phyloP scores from a whole-genome alignment of 2,888 invertebrate species.

The Magallana nippona region DNA sequence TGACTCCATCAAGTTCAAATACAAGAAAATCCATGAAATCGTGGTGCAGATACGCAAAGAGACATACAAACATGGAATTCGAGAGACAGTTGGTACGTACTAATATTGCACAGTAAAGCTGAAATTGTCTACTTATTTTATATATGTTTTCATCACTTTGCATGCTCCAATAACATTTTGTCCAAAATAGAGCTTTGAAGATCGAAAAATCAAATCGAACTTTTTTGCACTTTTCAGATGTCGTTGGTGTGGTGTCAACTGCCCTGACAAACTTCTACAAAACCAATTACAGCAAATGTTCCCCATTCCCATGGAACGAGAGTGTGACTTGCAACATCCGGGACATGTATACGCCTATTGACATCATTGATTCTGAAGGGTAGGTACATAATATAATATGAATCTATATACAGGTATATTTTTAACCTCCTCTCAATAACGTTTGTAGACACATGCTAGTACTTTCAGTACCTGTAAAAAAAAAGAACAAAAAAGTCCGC shows the following conservation, averaged over 20 bases:
- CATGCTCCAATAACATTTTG: too few relatives aligned
- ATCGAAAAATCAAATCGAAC: too few relatives aligned
- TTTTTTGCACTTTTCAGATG: conserved; percentile 57
- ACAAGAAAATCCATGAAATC: conserved; percentile 69
- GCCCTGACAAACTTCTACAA: conserved; percentile 62
- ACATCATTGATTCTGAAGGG: conserved; percentile 73
- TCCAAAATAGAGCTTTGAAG: too few relatives aligned
- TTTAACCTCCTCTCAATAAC: neutral
- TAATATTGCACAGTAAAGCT: too few relatives aligned
- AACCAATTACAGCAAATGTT: conserved; percentile 56
- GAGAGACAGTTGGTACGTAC: conserved; percentile 64
- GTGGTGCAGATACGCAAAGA: conserved; percentile 68
- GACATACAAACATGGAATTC: conserved; percentile 68
- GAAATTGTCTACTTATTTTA: neutral
- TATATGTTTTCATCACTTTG: neutral
- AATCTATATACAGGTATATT: neutral
- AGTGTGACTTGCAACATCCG: conserved; percentile 57
- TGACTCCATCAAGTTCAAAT: conserved; percentile 75
- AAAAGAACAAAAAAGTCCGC: too few relatives aligned
- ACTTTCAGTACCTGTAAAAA: too few relatives aligned
- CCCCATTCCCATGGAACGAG: conserved; percentile 68
- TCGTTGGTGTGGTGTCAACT: conserved; percentile 59
- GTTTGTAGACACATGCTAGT: too few relatives aligned
- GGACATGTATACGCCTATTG: conserved; percentile 68
- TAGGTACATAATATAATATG: conserved; percentile 49